Base-by-base conservation (phyloP, 1,140 invertebrate species). In the Batillaria attramentaria region DNA sequence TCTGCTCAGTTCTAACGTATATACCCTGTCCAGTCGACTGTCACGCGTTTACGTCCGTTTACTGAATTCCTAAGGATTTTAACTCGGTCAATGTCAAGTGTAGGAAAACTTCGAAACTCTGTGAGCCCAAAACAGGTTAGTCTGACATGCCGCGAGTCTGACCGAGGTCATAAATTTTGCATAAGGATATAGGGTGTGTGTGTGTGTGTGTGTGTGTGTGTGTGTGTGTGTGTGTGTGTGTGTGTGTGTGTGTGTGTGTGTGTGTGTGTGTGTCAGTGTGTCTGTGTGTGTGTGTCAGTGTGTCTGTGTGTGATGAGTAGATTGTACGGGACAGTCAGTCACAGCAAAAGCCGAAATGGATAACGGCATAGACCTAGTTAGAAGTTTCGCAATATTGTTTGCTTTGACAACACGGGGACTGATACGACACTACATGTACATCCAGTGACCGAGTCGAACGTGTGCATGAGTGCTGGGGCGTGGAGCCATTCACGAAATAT, bases 161-260 rank as follows among this genome's bases (percentile, higher is more conserved):
- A n/a, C 20, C 6, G 57, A 62, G 57, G 20, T 8, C 20, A 62
- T 13, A 16, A 62, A 28, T 62, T n/a, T 8, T 8, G 8, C 6
- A 16, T 62, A 28, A 62, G n/a, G 6, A n/a, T 62, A 28, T 62
- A 62, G 6, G 13, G 57, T 62, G 6, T 62, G 6, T 28, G 31
- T 66, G 62, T 24, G 62, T 66, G 62, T 37, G 62, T 35, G 62
- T 37, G 62, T 35, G 62, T 66, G 62, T 24, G 35, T 66, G 24
- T 10, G 35, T 66, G 24, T 66, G 62, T 35, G 62, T 66, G 33
- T n/a, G 62, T 66, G 33, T 35, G 62, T 37, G 62, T 66, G 62
- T 35, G 35, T 66, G 62, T 35, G 62, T 66, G 62, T 35, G 62
- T 37, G 62, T 66, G 62, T 66, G 62, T 35, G 62, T 24, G 62